Percentiles rank a stretch among this genome's conserved stretches.
Conservation (phyloP, 2,113 vertebrate genomes). For the Tyto alba region DNA sequence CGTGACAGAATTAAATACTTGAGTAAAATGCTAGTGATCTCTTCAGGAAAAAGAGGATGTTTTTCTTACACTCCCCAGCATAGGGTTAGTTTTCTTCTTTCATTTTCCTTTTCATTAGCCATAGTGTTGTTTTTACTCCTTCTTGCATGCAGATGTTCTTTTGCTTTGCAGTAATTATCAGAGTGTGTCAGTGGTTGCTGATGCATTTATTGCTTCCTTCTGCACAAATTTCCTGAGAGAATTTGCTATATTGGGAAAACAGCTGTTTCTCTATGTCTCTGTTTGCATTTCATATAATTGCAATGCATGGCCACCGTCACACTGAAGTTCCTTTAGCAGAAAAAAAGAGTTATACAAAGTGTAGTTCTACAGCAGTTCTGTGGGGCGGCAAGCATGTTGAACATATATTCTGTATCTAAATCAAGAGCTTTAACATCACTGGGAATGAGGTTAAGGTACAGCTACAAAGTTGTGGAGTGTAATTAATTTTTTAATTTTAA, state of each 20-base stretch:
- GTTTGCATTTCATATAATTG: conserved; percentile 15
- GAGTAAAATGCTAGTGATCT: not conserved
- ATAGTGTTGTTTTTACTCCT: not conserved
- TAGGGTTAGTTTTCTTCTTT: not conserved
- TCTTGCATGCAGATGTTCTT: conserved; percentile 40
- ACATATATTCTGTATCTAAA: not conserved
- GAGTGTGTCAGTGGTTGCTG: conserved; percentile 14
- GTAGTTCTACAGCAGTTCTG: not conserved
- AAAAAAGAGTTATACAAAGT: not conserved
- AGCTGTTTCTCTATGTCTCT: conserved; percentile 10
- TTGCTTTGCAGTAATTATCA: conserved; percentile 37
- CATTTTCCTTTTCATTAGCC: not conserved
- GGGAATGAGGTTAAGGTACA: not conserved
- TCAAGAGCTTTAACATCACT: not conserved
- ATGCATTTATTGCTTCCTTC: conserved; percentile 40
- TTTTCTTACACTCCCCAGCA: not conserved
- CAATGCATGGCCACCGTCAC: not conserved
- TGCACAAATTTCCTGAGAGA: conserved; percentile 25
- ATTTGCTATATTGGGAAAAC: conserved; percentile 49
- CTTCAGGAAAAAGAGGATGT: not conserved
- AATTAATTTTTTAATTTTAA: not conserved
- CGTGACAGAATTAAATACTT: not conserved
- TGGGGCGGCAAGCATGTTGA: not conserved
- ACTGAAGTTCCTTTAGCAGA: not conserved
- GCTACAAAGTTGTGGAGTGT: not conserved